These are phyloP conservation scores for Tethea ocularis DNA, from an alignment of 2,888 invertebrate genomes.

Conservation along the genomic window DNA sequence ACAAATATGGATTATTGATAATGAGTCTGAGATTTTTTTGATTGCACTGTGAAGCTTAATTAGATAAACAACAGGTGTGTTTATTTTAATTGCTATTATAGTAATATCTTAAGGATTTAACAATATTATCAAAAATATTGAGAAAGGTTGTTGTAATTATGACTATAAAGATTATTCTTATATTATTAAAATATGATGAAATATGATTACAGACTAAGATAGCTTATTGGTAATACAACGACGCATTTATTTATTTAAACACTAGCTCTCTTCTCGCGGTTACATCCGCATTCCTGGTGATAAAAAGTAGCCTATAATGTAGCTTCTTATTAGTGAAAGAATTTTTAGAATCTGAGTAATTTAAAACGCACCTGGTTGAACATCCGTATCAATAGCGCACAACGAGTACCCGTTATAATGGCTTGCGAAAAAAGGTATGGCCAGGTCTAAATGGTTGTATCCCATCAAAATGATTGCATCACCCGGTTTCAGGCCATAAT, in stretches of 20 bases:
- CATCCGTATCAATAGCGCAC: constrained; percentile 45
- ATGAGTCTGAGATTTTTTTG: not conserved
- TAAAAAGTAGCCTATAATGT: too few species aligned
- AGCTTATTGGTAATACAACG: too few species aligned
- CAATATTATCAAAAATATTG: not conserved
- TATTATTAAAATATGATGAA: too few species aligned
- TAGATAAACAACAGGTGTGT: not conserved
- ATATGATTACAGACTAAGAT: not conserved
- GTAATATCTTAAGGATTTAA: not conserved
- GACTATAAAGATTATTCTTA: not conserved
- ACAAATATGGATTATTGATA: not conserved
- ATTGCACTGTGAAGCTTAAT: not conserved
- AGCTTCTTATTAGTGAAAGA: too few species aligned
- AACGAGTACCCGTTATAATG: constrained; percentile 46
- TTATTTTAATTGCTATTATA: not conserved
- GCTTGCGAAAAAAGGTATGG: constrained; percentile 52
- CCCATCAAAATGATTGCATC: constrained; percentile 51
- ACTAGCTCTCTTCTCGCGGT: too few species aligned
- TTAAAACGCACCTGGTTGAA: constrained; percentile 34
- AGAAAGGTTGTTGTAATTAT: not conserved
- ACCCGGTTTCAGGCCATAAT: constrained; percentile 44
- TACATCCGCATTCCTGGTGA: too few species aligned
- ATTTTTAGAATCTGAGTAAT: too few species aligned
- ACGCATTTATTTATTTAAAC: too few species aligned
- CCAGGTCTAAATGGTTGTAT: constrained; percentile 49